phyloP scores from a whole-genome alignment of 2,888 invertebrate genomes.

The Eulithis prunata region DNA sequence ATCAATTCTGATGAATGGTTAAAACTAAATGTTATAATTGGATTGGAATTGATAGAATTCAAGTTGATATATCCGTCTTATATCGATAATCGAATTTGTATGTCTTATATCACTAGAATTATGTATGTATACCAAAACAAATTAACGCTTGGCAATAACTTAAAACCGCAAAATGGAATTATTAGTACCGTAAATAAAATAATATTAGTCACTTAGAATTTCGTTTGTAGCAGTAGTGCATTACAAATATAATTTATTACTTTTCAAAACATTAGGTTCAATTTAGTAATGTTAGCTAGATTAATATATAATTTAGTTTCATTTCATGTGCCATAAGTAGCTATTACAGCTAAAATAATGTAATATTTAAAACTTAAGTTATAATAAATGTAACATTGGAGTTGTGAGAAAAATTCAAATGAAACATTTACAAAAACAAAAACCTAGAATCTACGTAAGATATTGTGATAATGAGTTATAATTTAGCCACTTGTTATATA shows the following conservation, averaged over 20 bases:
- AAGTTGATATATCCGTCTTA: constrained; percentile 78
- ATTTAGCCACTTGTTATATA: constrained; percentile 79
- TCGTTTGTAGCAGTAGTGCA: constrained; percentile 18
- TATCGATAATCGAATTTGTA: constrained; percentile 81
- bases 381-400: constrained; percentile 69
- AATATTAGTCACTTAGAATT: background rate
- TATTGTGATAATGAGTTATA: constrained; percentile 79
- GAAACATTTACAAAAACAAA: constrained; percentile 68
- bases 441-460: constrained; percentile 79
- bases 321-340: constrained; percentile 78
- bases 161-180: constrained; percentile 55
- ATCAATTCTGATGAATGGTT: constrained; percentile 63
- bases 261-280: constrained; percentile 28
- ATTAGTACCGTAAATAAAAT: constrained; percentile 49
- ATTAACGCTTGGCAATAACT: constrained; percentile 82
- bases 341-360: constrained; percentile 58
- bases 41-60: constrained; percentile 77
- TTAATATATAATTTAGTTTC: constrained; percentile 53
- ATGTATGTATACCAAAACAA: constrained; percentile 58
- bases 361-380: constrained; percentile 21
- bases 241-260: constrained; percentile 27
- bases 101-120: constrained; percentile 77
- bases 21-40: constrained; percentile 69
- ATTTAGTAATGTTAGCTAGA: constrained; percentile 38
- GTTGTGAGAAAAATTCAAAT: constrained; percentile 80